Evolutionary conservation across 2,888 invertebrate species (phyloP).

Genomic region (Temnothorax unifasciatus): DNA sequence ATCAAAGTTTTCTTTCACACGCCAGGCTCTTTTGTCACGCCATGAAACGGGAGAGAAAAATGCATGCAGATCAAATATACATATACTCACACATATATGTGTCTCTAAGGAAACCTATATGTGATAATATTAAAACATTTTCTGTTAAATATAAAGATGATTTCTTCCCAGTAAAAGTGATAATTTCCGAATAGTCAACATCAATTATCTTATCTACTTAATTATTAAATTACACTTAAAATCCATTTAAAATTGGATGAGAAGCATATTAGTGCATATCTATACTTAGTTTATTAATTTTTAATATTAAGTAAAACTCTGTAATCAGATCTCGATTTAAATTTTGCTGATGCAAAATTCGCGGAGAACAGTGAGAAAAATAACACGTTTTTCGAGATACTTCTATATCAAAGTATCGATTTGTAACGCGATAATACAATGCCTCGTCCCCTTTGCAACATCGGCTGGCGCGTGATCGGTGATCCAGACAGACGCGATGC

Average conservation of each 20-base stretch:
- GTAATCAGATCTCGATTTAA: not conserved
- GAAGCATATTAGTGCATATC: not conserved
- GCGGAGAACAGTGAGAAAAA: not conserved
- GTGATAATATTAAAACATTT: slow-evolving; percentile 1
- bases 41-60: not conserved
- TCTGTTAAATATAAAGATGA: not conserved
- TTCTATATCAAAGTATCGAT: not conserved
- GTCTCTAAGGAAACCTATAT: not conserved
- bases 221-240: not conserved
- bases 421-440: slow-evolving; percentile 23
- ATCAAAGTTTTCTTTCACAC: slow-evolving; percentile 35
- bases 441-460: slow-evolving; percentile 2
- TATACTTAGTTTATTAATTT: not conserved
- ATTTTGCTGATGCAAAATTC: not conserved
- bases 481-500: slow-evolving; percentile 20
- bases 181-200: not conserved
- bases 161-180: not conserved
- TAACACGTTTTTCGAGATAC: not conserved
- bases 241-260: not conserved
- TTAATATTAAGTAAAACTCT: not conserved
- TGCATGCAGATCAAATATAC: not conserved
- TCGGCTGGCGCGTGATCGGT: slow-evolving; percentile 31
- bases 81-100: not conserved
- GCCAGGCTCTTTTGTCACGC: slow-evolving; percentile 14
- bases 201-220: not conserved